Percentiles rank a stretch among this genome's conserved stretches.
phyloP scores from a whole-genome alignment of 2,888 invertebrate species.

The Troides aeacus region DNA sequence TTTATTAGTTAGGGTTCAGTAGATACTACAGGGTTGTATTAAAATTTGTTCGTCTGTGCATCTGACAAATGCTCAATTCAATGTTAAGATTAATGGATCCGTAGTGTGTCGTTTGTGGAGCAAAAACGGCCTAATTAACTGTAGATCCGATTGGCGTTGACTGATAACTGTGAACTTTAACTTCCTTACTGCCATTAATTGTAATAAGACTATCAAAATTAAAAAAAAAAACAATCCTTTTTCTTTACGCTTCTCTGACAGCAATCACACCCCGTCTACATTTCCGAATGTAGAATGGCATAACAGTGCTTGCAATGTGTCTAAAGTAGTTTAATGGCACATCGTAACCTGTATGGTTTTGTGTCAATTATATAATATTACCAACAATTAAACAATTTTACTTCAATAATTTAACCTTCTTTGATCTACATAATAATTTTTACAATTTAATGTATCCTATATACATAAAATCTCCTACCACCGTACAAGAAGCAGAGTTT shows the following conservation, averaged over 20 bases:
- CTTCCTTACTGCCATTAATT: slow-evolving; percentile 14
- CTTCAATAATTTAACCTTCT: not conserved
- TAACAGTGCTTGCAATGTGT: not conserved
- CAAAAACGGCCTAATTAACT: slow-evolving; percentile 59
- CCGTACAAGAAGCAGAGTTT: not conserved
- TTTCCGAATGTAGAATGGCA: not conserved
- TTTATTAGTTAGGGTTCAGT: slow-evolving; percentile 68
- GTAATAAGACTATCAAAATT: not conserved
- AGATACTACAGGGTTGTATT: slow-evolving; percentile 71
- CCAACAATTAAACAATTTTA: not conserved
- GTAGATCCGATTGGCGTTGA: slow-evolving; percentile 36
- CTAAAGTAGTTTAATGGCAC: not conserved
- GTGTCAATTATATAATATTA: not conserved
- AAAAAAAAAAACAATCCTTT: too few species aligned
- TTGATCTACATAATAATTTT: too few species aligned
- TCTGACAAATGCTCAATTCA: slow-evolving; percentile 75
- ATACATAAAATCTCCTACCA: not conserved
- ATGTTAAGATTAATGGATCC: slow-evolving; percentile 62
- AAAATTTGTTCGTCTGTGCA: slow-evolving; percentile 74
- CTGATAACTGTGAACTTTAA: slow-evolving; percentile 31
- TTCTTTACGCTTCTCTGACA: too few species aligned
- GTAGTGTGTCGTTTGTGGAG: slow-evolving; percentile 58
- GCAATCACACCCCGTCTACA: too few species aligned
- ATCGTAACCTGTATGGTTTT: not conserved
- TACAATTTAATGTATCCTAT: not conserved